Evolutionary conservation across 2,888 invertebrate genomes (phyloP), one percentile per base, ranked within the genome.

Genomic region (Lasioglossum oenotherae): DNA sequence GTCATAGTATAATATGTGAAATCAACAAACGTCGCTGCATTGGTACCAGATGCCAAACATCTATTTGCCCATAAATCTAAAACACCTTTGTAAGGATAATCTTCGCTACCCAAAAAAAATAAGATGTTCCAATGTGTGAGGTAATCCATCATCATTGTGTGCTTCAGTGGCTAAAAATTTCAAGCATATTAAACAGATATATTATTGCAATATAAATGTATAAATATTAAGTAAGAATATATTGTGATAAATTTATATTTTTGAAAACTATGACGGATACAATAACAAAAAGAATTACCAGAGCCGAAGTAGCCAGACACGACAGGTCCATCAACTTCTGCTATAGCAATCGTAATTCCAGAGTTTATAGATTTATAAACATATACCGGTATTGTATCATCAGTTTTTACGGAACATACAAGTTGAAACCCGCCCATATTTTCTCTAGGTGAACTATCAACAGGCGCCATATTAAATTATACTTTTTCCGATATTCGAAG

Each of bases 41-140:
- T 99, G 4, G 99, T 99, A 1, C 99, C 99, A 67, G 98, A 98
- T 2, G 98, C 98, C 93, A 98, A 96, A 93, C 98, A 98, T 57
- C 98, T 96, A 95, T 98, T 99, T 12, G 99, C 98, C 90, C 98
- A 95, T 78, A 98, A 96, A 95, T 99, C 99, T 86, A 99, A 95
- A 74, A 98, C 97, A 6, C 98, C 98, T 95, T 98, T 98, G 94
- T 97, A 98, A 0, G 98, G 98, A 94, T 98, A 99, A 23, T 97
- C 96, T 94, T 98, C 97, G 88, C 98, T 98, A 0, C 99, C 99
- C 94, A 98, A 96, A 95, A 99, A 99, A 99, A 76, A 99, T 97
- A 19, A 99, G 96, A 95, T 99, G 99, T 93, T 99, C 99, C 95
- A 99, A 95, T 0, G 99, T 99, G 94, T 99, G 99, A 0, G 99